phyloP scores from a whole-genome alignment of 2,888 invertebrate genomes.

The Danaus chrysippus region DNA sequence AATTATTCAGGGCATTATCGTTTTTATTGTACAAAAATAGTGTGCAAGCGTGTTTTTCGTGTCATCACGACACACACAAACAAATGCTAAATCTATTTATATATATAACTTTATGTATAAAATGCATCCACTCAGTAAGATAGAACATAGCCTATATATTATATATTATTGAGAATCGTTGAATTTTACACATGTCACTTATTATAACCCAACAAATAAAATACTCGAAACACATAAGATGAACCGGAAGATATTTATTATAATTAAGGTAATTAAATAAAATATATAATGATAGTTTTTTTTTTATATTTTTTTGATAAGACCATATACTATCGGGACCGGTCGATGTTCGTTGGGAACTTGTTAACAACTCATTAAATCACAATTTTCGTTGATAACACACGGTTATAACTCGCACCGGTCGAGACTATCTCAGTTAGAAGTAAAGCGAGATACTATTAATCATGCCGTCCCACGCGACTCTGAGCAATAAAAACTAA shows the following conservation, averaged over 20 bases:
- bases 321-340: constrained; percentile 28
- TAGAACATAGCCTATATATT: constrained; percentile 72
- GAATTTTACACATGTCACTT: constrained; percentile 70
- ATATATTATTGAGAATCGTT: constrained; percentile 70
- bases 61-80: constrained; percentile 73
- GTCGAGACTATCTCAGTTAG: constrained; percentile 63
- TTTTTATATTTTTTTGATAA: background rate
- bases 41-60: constrained; percentile 77
- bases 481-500: constrained; percentile 68
- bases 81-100: constrained; percentile 65
- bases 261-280: constrained; percentile 5
- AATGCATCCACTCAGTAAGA: constrained; percentile 76
- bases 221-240: constrained; percentile 55
- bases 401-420: constrained; percentile 60
- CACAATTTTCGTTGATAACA: constrained; percentile 54
- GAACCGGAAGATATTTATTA: constrained; percentile 44
- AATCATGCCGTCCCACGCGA: constrained; percentile 73
- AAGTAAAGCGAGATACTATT: constrained; percentile 69
- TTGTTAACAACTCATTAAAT: constrained; percentile 42
- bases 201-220: constrained; percentile 37
- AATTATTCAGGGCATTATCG: constrained; percentile 71
- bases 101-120: constrained; percentile 68
- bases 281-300: background rate
- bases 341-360: constrained; percentile 23
- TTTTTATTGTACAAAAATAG: constrained; percentile 80